A percentile compares a stretch with the other conserved stretches of the same genome.
Conservation (phyloP, 1,140 invertebrate species). For the Xylocopa sonorina region DNA sequence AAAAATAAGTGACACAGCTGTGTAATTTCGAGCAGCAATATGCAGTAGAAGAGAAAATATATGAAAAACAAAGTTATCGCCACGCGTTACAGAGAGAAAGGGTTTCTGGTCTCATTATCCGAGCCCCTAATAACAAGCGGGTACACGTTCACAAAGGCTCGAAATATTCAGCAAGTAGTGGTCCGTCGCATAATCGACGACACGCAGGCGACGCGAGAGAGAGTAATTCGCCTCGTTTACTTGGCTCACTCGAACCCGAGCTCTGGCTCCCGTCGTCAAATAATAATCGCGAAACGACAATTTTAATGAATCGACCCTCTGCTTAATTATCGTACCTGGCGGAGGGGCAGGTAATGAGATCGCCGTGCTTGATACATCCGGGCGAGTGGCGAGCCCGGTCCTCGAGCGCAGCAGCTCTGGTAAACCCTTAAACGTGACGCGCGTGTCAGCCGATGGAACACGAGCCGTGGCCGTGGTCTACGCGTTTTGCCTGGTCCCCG, state of each 20-base stretch:
- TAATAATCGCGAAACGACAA: slow-evolving; percentile 61
- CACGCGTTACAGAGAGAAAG: too few relatives aligned
- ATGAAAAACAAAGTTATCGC: too few relatives aligned
- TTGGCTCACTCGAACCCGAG: background rate
- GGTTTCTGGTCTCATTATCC: slow-evolving; percentile 31
- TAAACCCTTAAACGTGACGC: background rate
- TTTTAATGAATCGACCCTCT: slow-evolving; percentile 66
- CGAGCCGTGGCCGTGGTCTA: slow-evolving; percentile 1
- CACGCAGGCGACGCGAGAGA: slow-evolving; percentile 10
- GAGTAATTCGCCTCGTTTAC: slow-evolving; percentile 47
- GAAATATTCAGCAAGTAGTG: slow-evolving; percentile 26
- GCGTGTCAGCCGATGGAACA: background rate
- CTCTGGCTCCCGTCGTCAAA: slow-evolving; percentile 23
- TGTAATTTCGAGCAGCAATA: too few relatives aligned
- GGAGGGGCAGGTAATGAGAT: slow-evolving; percentile 52
- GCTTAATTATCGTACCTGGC: slow-evolving; percentile 56
- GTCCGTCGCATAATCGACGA: slow-evolving; percentile 45
- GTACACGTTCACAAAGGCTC: slow-evolving; percentile 27
- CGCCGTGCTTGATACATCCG: slow-evolving; percentile 37
- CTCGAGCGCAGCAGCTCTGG: background rate
- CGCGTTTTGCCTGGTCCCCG: background rate
- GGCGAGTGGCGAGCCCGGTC: background rate
- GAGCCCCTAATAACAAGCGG: background rate
- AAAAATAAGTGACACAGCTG: too few relatives aligned
- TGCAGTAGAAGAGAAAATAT: too few relatives aligned